Evolutionary conservation across 1,140 invertebrate species (phyloP), one percentile per base, ranked within the genome.

Genomic region (Harpegnathos saltator): DNA sequence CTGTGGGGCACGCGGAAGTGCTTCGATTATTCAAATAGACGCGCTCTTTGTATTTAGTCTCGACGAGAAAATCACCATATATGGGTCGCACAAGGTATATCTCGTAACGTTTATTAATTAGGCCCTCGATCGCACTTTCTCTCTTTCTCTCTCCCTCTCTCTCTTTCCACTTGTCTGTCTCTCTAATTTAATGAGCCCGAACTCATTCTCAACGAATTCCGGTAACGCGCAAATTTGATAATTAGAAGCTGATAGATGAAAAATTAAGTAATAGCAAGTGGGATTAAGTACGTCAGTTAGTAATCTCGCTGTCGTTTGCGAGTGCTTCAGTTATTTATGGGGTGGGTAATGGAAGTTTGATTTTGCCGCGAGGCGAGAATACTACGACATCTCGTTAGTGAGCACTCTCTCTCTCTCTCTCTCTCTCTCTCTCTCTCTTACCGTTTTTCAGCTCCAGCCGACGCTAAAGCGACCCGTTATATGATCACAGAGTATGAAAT

Each of bases 291-390:
- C 22, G 69, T 54, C 26, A 48, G 15, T 38, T 33, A 80, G 52
- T 44, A 69, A 80, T 80, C 29, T 26, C 15, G 65, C 52, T 58
- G 7, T 65, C 50, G 33, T 50, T 65, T 22, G 73, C 63, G 17
- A 12, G 22, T 62, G 33, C 59, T 65, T 38, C 44, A n/a, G 11
- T n/a, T 29, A 44, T 44, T 17, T 68, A 26, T 58, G 63, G 52
- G 44, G 9, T 78, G 65, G 65, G 15, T 80, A 69, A 80, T 80
- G 65, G 63, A 80, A 80, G 65, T 68, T 80, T 69, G 75, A 80
- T 80, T 80, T 80, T n/a, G 29, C 52, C 75, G 33, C 50, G 65
- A 80, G 33, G 68, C 72, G 65, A 84, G 78, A 62, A 68, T 33
- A 33, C n/a, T 54, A 48, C 44, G 62, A 9, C 61, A 80, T 63